Evolutionary conservation across 1,140 invertebrate species (phyloP), one percentile per base, ranked within the genome.

Genomic region (Camponotus floridanus): DNA sequence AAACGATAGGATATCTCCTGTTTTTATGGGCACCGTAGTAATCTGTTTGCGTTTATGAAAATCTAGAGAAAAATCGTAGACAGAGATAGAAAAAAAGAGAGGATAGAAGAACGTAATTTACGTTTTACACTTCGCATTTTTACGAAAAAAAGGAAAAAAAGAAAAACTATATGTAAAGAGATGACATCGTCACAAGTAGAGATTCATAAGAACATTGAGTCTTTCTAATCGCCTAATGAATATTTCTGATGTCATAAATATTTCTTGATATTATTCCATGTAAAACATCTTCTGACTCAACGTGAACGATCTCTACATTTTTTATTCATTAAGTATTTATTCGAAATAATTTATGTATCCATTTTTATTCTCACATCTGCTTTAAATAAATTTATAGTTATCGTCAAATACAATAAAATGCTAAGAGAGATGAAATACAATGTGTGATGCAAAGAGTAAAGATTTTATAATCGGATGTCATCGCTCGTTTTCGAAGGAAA

Each of bases 21-120:
- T 13, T 68, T 13, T 68, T 26, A 39, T 45, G 11, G 39, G 15
- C 39, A 26, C 36, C 45, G 3, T 5, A 39, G 3, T 5, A 39
- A 36, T 9, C 65, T n/a, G 39, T 68, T 26, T 4, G 65, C n/a
- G 13, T 68, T 73, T 55, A 73, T 51, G 33, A 31, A 15, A 73
- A 55, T 36, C 36, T 33, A 55, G 31, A 31, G 45, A 71, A 31
- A n/a, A 51, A 71, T 48, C 21, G 18, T 9, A 26, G 9, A 45
- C 8, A 39, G 7, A 21, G 8, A 42, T 1, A 68, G n/a, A 45
- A 33, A 21, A 8, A 45, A 0, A 51, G 48, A 51, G 13, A 51
- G 48, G 1, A 51, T 39, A 26, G 6, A 15, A 9, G 4, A 21
- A 48, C 3, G 26, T 26, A 7, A 15, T 1, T 11, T 45, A 6